Evolutionary conservation across 2,888 invertebrate species (phyloP), one percentile per base, ranked within the genome.

Genomic region (Nesidiocoris tenuis): DNA sequence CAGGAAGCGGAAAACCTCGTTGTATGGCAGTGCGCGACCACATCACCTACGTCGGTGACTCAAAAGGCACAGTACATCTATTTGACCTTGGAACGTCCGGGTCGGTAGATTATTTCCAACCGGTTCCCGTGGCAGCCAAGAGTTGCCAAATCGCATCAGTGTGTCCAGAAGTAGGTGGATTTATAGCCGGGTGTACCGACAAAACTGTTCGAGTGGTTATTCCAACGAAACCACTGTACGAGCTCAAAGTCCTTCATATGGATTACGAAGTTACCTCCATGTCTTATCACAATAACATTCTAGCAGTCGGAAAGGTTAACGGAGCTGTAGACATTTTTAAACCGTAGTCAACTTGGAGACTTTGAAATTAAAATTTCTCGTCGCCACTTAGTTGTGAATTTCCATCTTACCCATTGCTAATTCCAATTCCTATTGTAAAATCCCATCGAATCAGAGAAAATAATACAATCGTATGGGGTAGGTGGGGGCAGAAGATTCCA

Each of bases 241-340:
- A 23, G 1, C 12, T 72, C 19, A 72, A 72, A 16, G 63, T 54
- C 23, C 18, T 72, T 3, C 23, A 63, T 22, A 54, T 72, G 12
- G 39, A 72, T 1, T 39, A 63, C 5, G 72, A 72, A 72, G 39
- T 72, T 2, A 72, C 72, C 1, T 39, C 72, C 25, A 72, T 72
- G 72, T 72, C 72, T n/a, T 72, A 61, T n/a, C 72, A 63, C 7
- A 39, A 63, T n/a, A 54, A 39, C n/a, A 39, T 63, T 19, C 21
- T 72, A n/a, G 72, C 72, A n/a, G 54, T 72, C 9, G 72, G 54
- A 5, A 72, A 72, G 61, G 39, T 22, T 0, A 72, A 72, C 22
- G 72, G 72, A 21, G 72, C 72, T 3, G 21, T 72, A 1, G 72
- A 72, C 25, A 61, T 72, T 39, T 72, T 61, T 61, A 72, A 54